phyloP scores from a whole-genome alignment of 2,797 vertebrate species.

The Lagorchestes hirsutus region DNA sequence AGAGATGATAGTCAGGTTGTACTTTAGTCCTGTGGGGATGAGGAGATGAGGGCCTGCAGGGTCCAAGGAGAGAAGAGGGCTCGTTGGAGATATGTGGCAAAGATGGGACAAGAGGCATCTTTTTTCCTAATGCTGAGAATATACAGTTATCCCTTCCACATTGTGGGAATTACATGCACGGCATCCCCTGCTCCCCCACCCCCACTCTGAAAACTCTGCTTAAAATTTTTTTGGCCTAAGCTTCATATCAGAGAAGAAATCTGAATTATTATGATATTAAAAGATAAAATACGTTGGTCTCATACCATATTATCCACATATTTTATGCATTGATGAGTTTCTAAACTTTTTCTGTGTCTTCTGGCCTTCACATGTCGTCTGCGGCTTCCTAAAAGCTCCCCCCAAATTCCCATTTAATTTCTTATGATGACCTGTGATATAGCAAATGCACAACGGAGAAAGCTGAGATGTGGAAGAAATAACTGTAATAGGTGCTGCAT shows the following conservation, averaged over 20 bases:
- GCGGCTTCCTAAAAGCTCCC: background rate
- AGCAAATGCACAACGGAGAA: background rate
- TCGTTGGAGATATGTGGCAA: background rate
- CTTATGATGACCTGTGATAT: background rate
- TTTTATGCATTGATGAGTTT: background rate
- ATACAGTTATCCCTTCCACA: background rate
- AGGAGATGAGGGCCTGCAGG: background rate
- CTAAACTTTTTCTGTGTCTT: background rate
- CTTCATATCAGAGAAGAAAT: background rate
- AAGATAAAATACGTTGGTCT: background rate
- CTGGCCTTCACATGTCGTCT: background rate
- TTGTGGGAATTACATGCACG: accelerated
- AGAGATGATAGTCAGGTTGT: background rate
- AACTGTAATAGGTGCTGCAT: background rate
- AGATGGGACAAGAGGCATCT: background rate
- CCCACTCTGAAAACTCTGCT: background rate
- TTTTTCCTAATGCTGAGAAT: background rate
- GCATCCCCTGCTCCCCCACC: background rate
- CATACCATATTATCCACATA: background rate
- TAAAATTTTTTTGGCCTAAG: background rate
- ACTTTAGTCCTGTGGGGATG: background rate
- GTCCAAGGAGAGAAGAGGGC: background rate
- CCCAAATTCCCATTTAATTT: background rate
- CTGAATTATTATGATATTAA: background rate
- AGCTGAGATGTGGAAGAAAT: background rate